Percentiles rank a stretch among this genome's conserved stretches.
Evolutionary conservation across 2,888 invertebrate genomes (phyloP).

Genomic region (Cremastinae sp.): DNA sequence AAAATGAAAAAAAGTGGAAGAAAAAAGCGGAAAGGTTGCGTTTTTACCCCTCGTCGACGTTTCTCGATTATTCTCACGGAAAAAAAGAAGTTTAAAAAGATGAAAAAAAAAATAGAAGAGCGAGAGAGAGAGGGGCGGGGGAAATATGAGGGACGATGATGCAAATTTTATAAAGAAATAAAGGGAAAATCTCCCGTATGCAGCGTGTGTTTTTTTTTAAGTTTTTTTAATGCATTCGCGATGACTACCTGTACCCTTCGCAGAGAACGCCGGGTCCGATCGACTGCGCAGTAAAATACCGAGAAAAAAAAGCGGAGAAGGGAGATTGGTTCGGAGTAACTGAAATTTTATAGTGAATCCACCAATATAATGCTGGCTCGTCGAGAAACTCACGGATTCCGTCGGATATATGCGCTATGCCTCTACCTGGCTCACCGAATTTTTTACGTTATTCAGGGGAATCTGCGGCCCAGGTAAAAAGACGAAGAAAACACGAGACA

Average conservation of each 20-base stretch:
- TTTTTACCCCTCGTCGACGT: constrained; percentile 49
- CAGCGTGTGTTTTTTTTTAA: constrained; percentile 13
- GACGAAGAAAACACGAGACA: constrained; percentile 50
- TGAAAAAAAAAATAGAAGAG: constrained; percentile 5
- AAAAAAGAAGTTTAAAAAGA: constrained; percentile 57
- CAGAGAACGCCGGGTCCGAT: constrained; percentile 20
- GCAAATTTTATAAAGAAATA: constrained; percentile 74
- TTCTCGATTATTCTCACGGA: constrained; percentile 61
- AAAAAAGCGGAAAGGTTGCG: constrained; percentile 41
- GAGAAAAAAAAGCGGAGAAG: constrained; percentile 42
- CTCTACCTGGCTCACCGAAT: constrained; percentile 74
- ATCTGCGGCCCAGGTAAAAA: constrained; percentile 77
- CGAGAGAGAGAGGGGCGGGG: background rate
- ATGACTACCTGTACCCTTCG: constrained; percentile 43
- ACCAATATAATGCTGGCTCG: constrained; percentile 63
- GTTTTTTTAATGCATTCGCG: background rate
- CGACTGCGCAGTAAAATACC: constrained; percentile 41
- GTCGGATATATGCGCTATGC: constrained; percentile 55
- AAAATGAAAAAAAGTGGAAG: constrained; percentile 17
- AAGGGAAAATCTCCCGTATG: constrained; percentile 58
- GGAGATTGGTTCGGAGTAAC: constrained; percentile 65
- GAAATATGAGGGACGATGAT: constrained; percentile 65
- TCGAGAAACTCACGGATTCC: constrained; percentile 44
- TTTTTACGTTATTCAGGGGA: constrained; percentile 76
- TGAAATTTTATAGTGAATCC: constrained; percentile 77